These are phyloP conservation scores for Conopomorpha cramerella DNA, from an alignment of 1,140 invertebrate genomes.

Conservation along the genomic window DNA sequence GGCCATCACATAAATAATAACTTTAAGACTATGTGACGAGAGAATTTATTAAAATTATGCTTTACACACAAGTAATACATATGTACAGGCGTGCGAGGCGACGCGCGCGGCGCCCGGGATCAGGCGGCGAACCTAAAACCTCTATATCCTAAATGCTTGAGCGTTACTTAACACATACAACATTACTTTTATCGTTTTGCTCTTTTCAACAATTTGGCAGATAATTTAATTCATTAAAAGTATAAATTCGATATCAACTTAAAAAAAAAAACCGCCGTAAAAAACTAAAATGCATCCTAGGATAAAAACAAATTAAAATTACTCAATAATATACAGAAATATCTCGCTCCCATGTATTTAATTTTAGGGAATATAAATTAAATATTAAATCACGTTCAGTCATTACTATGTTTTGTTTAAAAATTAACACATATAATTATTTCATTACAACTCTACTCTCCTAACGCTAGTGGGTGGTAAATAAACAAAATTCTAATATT, in stretches of 20 bases:
- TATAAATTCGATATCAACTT: conserved; percentile 39
- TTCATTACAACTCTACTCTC: conserved; percentile 52
- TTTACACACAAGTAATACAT: conserved; percentile 52
- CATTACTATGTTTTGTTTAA: conserved; percentile 53
- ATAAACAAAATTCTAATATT: conserved; percentile 60
- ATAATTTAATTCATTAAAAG: conserved; percentile 47
- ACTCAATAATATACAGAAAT: conserved; percentile 55
- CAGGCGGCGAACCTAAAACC: conserved; percentile 6
- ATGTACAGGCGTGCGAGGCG: conserved; percentile 33
- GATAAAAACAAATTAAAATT: conserved; percentile 52
- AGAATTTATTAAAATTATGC: conserved; percentile 55
- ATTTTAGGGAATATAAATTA: conserved; percentile 42
- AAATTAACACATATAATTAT: conserved; percentile 57
- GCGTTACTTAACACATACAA: conserved; percentile 43
- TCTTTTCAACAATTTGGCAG: conserved; percentile 52
- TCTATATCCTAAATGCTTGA: conserved; percentile 54
- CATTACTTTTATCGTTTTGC: conserved; percentile 29
- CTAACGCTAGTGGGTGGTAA: conserved; percentile 56
- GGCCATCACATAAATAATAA: conserved; percentile 57
- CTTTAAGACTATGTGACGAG: conserved; percentile 55
- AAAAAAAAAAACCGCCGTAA: conserved; percentile 48
- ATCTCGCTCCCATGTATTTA: conserved; percentile 26
- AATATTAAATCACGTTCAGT: conserved; percentile 54
- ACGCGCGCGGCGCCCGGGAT: conserved; percentile 19
- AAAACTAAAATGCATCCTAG: conserved; percentile 54